Percentiles rank a stretch among this genome's conserved stretches.
phyloP scores from a whole-genome alignment of 2,113 vertebrate genomes.

The Verasper variegatus region DNA sequence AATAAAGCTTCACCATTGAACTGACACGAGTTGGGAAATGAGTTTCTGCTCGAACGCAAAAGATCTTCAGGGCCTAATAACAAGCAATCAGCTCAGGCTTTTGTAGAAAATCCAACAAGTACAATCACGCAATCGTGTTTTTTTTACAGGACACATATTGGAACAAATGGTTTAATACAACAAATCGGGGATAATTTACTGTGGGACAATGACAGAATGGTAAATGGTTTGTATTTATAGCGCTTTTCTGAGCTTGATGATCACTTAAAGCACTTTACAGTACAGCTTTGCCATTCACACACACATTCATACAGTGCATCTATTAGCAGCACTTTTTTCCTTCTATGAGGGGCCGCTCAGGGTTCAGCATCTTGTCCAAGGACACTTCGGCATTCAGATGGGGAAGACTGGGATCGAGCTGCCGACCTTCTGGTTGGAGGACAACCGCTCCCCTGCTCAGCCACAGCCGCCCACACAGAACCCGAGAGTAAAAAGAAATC shows the following conservation, averaged over 20 bases:
- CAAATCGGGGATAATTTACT: background rate
- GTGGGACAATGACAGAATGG: background rate
- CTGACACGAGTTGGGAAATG: constrained; percentile 13
- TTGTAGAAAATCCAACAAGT: constrained; percentile 2
- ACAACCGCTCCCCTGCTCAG: too few species aligned
- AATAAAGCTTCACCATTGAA: constrained; percentile 29
- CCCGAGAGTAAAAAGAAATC: too few species aligned
- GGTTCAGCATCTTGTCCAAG: too few species aligned
- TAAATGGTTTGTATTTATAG: too few species aligned
- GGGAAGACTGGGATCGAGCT: too few species aligned
- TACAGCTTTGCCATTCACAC: background rate
- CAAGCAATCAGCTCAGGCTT: constrained; percentile 4
- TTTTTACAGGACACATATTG: background rate
- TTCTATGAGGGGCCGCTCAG: too few species aligned
- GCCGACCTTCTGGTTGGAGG: too few species aligned
- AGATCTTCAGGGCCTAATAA: constrained; percentile 39
- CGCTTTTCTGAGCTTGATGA: too few species aligned
- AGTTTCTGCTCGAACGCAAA: constrained; percentile 19
- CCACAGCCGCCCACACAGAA: too few species aligned
- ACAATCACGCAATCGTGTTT: background rate
- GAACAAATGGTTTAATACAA: constrained; percentile 19
- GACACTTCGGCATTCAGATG: too few species aligned
- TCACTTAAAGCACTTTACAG: too few species aligned
- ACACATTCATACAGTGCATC: background rate
- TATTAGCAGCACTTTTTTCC: too few species aligned